Percentiles rank a stretch among this genome's conserved stretches.
Evolutionary conservation across 2,797 vertebrate species (phyloP).

Genomic region (Novumbra hubbsi): DNA sequence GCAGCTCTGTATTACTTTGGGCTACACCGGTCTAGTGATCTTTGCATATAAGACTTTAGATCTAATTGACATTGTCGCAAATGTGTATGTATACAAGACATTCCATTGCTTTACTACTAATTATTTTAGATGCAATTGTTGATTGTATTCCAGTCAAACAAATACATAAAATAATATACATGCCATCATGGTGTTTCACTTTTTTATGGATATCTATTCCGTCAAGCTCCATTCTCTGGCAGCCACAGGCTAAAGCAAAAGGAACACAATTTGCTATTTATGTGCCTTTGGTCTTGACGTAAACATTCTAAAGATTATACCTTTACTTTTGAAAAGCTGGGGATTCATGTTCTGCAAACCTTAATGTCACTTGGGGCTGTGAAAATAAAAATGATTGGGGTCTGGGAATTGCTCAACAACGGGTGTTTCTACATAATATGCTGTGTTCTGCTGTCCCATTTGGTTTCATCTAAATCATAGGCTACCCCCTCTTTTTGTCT

Average conservation of each 20-base stretch:
- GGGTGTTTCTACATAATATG: not conserved
- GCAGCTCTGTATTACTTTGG: not conserved
- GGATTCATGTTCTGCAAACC: not conserved
- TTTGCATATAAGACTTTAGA: not conserved
- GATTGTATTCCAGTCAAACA: slow-evolving; percentile 10
- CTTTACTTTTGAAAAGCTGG: not conserved
- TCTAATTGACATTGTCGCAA: not conserved
- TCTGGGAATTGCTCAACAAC: not conserved
- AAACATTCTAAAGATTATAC: not conserved
- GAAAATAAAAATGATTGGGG: not conserved
- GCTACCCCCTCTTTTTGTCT: no score
- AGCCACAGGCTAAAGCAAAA: not conserved
- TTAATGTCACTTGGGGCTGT: not conserved
- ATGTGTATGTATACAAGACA: slow-evolving; percentile 3
- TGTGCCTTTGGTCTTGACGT: not conserved
- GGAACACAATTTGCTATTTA: not conserved
- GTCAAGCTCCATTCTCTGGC: not conserved
- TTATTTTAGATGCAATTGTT: not conserved
- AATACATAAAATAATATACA: slow-evolving; percentile 24
- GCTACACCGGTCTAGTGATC: not conserved
- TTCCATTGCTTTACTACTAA: not conserved
- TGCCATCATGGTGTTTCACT: not conserved
- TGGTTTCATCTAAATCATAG: not conserved
- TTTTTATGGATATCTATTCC: not conserved
- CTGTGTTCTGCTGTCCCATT: not conserved